Evolutionary conservation across 2,888 invertebrate genomes (phyloP), one percentile per base, ranked within the genome.

Genomic region (Gortyna flavago): DNA sequence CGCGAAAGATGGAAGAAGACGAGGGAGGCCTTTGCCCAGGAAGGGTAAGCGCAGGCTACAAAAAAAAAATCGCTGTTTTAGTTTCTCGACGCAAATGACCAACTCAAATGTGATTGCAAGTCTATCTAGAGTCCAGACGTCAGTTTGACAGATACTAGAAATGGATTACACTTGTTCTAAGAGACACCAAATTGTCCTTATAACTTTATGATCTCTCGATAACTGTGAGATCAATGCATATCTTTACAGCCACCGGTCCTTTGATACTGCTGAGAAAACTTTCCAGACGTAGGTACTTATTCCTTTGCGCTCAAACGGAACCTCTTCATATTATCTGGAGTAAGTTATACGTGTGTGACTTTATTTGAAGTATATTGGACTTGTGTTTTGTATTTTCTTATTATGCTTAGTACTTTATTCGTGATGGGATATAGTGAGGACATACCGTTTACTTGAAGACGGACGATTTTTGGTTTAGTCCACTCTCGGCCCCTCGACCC

Each of bases 241-340:
- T 67, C 72, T 68, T 51, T 70, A 73, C 66, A 70, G 38, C 66
- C 64, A 68, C 59, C 68, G 73, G 72, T 74, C 72, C 71, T 74
- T 77, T 72, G 68, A 54, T 67, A 78, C 51, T 62, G 16, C 32
- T 73, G 54, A 66, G 73, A 75, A 82, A 85, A 87, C 83, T 87
- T 87, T 85, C 78, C 82, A 87, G 77, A 78, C 85, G 67, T 75
- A 78, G 87, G 67, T 75, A 69, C 44, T 38, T 78, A 69, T 64
- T 77, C 44, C 61, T 79, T 67, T 61, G 32, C 44, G 0, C 62
- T 74, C 68, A n/a, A 75, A 75, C 48, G 44, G 65, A 73, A 77
- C 62, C 65, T 68, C 62, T 16, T 25, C 41, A 48, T 32, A 18
- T 11, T 44, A 29, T 35, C 35, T 71, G 18, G n/a, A 59, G 6